Base-by-base conservation (phyloP, 2,113 vertebrate genomes). In the Talpa occidentalis region DNA sequence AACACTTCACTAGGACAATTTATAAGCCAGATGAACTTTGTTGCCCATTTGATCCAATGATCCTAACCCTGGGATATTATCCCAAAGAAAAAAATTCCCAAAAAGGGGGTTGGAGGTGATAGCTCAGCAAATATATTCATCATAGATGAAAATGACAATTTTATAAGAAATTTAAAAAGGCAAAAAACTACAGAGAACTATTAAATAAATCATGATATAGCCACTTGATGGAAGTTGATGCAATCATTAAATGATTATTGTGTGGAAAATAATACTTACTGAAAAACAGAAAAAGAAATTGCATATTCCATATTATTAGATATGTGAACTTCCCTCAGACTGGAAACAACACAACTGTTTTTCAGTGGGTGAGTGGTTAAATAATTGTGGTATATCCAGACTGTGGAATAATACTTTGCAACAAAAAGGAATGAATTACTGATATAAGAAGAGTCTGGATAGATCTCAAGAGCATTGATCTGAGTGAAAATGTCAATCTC, bases 151-250 rank as follows among this genome's bases (percentile, higher is more conserved):
- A 80, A 35, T 40, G 74, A 42, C 44, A 91, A 60, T 52, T 64
- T 92, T 89, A 88, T 17, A 70, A 92, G 52, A 44, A 44, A 79
- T n/a, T 32, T n/a, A 87, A 96, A 79, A 83, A 90, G 81, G 19
- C 22, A 83, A 88, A 90, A 87, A 5, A 5, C 6, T 40, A 32
- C 6, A 62, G 66, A 91, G 66, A 80, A 56, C 22, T 74, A 19
- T 79, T 95, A 80, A 80, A 12, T 83, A 84, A 92, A 89, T 89
- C 62, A 74, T 44, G 49, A 69, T 70, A 26, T 59, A 64, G 22
- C 1, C 32, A 70, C 17, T 42, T 44, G 24, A 70, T 30, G 24
- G 5, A 79, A 80, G 8, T 72, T 83, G 60, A 76, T 66, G 37
- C 24, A 74, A 80, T 54, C 35, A 67, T 91, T 73, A 59, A 85